Percentiles rank a stretch among this genome's conserved stretches.
Evolutionary conservation across 2,113 vertebrate genomes (phyloP).

Genomic region (Hirundichthys speculiger): DNA sequence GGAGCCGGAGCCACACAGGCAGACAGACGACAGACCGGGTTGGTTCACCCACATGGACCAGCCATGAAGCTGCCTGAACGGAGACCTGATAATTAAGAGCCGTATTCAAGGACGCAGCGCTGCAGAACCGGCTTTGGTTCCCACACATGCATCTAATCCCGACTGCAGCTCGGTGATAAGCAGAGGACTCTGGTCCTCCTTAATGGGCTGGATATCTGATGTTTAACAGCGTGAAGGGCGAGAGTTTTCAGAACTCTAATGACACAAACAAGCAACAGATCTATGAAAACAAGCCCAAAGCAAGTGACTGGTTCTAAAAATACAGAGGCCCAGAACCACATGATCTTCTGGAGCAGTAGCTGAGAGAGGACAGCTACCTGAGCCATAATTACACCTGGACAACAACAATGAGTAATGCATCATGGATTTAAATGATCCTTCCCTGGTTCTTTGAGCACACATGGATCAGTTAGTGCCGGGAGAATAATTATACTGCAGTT

Average conservation of each 20-base stretch:
- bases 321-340: background rate
- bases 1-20: slow-evolving; percentile 54
- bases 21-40: slow-evolving; percentile 42
- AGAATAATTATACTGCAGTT: background rate
- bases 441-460: background rate
- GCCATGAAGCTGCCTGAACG: slow-evolving; percentile 21
- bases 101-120: slow-evolving; percentile 18
- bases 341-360: background rate
- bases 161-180: slow-evolving; percentile 45
- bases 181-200: slow-evolving; percentile 14
- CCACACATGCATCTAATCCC: slow-evolving; percentile 43
- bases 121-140: slow-evolving; percentile 26
- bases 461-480: background rate
- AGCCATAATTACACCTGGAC: background rate
- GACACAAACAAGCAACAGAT: background rate
- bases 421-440: background rate
- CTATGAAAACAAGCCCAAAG: background rate
- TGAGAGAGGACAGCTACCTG: background rate
- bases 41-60: slow-evolving; percentile 52
- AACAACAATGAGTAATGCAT: background rate
- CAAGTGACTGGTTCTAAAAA: background rate
- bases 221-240: background rate
- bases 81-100: slow-evolving; percentile 40
- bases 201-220: background rate
- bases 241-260: slow-evolving; percentile 8